A percentile compares a stretch with the other conserved stretches of the same genome.
Evolutionary conservation across 2,888 invertebrate genomes (phyloP).

Genomic region (Eledona agricola): DNA sequence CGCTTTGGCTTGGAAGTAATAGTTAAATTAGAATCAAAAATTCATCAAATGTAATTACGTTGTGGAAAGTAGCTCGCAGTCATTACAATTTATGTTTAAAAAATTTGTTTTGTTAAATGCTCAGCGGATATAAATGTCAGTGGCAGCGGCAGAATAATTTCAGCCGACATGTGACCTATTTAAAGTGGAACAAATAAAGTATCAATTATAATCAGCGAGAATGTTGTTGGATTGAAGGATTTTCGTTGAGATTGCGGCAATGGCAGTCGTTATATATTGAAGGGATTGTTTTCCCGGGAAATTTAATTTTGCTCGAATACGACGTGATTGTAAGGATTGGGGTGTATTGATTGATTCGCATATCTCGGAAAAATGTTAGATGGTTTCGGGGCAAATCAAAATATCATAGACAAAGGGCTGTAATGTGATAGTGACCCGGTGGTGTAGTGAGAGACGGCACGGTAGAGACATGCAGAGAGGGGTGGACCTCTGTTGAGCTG

Average conservation of each 20-base stretch:
- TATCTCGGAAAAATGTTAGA: constrained; percentile 17
- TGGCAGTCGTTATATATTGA: constrained; percentile 3
- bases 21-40: no score
- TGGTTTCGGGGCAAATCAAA: constrained; percentile 26
- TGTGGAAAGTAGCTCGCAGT: no score
- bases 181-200: no score
- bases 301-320: constrained; percentile 7
- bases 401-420: constrained; percentile 31
- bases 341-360: constrained; percentile 20
- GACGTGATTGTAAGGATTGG: constrained; percentile 17
- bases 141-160: no score
- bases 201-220: no score
- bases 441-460: constrained; percentile 39
- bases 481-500: constrained; percentile 51
- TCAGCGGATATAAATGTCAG: no score
- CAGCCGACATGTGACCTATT: no score
- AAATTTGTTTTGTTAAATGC: no score
- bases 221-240: constrained; percentile 5
- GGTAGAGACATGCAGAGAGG: constrained; percentile 44
- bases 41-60: no score
- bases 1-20: no score
- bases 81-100: no score
- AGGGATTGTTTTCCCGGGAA: constrained; percentile 3
- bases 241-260: constrained; percentile 1
- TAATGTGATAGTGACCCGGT: constrained; percentile 33